phyloP scores from a whole-genome alignment of 37 sponge, comb jelly and placozoan genomes.

The Agelas oroides region DNA sequence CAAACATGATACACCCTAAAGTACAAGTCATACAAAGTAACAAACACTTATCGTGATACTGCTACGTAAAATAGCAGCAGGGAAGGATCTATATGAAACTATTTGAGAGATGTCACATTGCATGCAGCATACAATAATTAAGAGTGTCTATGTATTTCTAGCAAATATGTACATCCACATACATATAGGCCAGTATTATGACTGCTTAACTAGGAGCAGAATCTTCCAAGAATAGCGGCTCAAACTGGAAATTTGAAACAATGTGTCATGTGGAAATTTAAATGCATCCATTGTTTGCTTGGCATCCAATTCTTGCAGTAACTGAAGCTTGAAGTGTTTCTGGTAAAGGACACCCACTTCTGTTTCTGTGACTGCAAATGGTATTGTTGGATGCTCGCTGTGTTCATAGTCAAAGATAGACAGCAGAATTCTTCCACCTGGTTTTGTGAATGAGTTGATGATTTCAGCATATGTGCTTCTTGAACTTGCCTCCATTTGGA shows the following conservation, averaged over 20 bases:
- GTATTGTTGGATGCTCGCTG: background rate
- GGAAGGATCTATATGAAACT: too few species aligned
- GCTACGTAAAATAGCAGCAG: too few species aligned
- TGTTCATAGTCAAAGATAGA: conserved; percentile 3
- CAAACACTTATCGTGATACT: too few species aligned
- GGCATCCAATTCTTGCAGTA: background rate
- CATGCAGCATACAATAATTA: too few species aligned
- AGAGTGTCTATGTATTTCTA: too few species aligned
- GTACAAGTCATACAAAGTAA: too few species aligned
- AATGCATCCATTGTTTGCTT: too few species aligned
- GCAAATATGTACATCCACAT: too few species aligned
- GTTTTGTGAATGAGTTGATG: background rate
- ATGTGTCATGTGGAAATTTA: too few species aligned
- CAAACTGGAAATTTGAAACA: background rate
- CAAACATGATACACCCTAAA: too few species aligned
- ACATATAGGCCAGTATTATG: too few species aligned
- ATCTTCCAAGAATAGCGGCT: background rate
- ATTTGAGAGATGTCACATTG: too few species aligned
- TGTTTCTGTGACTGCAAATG: conserved; percentile 1
- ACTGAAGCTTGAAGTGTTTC: background rate
- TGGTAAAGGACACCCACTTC: background rate
- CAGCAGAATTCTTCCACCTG: background rate
- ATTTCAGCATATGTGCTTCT: background rate
- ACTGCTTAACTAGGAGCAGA: background rate
- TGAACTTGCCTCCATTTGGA: background rate